These are phyloP conservation scores for Brachionus asplanchnoidis DNA, from an alignment of 1,140 invertebrate genomes.

Conservation along the genomic window DNA sequence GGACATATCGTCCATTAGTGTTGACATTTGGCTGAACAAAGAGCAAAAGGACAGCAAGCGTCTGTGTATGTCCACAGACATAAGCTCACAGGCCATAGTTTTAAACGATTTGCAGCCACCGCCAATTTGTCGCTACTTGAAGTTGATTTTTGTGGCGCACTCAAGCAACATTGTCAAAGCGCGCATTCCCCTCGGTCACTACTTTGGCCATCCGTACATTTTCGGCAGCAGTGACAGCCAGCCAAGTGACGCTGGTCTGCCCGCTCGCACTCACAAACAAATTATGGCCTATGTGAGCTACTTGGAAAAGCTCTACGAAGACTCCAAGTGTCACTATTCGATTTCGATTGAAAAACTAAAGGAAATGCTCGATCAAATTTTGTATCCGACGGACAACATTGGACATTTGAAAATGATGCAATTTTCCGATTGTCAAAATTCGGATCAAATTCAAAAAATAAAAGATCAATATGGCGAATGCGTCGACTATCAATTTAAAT, in stretches of 20 bases:
- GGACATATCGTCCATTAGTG: constrained; percentile 76
- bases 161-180: constrained; percentile 15
- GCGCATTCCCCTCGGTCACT: constrained; percentile 1
- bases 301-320: constrained; percentile 35
- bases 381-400: constrained; percentile 23
- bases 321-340: constrained; percentile 31
- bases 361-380: constrained; percentile 11
- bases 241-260: neutral
- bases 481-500: constrained; percentile 16
- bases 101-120: constrained; percentile 81
- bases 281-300: constrained; percentile 24
- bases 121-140: constrained; percentile 77
- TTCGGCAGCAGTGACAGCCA: neutral
- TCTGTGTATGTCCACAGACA: constrained; percentile 78
- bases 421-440: neutral
- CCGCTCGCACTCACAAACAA: neutral
- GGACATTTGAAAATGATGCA: constrained; percentile 42
- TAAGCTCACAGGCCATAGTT: constrained; percentile 72
- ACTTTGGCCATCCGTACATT: constrained; percentile 49
- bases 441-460: neutral
- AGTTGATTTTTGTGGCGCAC: constrained; percentile 61
- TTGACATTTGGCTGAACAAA: constrained; percentile 76
- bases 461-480: constrained; percentile 34
- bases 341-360: constrained; percentile 1
- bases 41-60: constrained; percentile 76